Evolutionary conservation across 2,797 vertebrate species (phyloP), one percentile per base, ranked within the genome.

Genomic region (Fundulus diaphanus): DNA sequence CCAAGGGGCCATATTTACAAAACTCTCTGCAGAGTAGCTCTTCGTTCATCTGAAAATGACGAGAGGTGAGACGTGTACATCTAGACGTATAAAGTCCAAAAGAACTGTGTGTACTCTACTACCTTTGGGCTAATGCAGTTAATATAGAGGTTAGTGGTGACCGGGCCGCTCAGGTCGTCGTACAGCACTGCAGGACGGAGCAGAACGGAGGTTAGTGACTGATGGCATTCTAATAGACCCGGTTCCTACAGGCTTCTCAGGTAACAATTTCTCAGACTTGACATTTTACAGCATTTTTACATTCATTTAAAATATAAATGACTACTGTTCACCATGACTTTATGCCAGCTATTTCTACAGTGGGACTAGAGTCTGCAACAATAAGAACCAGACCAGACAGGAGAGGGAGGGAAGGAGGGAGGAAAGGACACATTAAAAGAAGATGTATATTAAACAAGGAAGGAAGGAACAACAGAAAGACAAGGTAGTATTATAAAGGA

Each of bases 1-100:
- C 96, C 85, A 96, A 90, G 0, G 96, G 96, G 3, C 96, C 96
- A 54, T 95, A 96, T 85, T 96, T 96, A 54, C 95, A 95, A 77
- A 96, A 96, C 91, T 96, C 96, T 90, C 96, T 96, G 80, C 96
- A 96, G 46, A 96, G 94, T 83, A 96, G 94, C 85, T 96, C 96
- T 83, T 96, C 96, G 1, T 96, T 96, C 96, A 96, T 96, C 96
- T 96, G 63, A 27, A 42, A 20, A 42, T n/a, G n/a, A n/a, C n/a
- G n/a, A 71, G 6, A 42, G 12, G 18, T 27, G 29, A 70, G 20
- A 79, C 13, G 72, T 3, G 6, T 44, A 33, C 4, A 37, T 29
- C 8, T 27, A 73, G 49, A 22, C 29, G 3, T 5, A 37, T 59
- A 9, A 3, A 20, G 9, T 20, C n/a, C 18, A 11, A 16, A 54